Percentiles rank a stretch among this genome's conserved stretches.
Conservation (phyloP, 2,797 vertebrate species). For the Argentina silus region DNA sequence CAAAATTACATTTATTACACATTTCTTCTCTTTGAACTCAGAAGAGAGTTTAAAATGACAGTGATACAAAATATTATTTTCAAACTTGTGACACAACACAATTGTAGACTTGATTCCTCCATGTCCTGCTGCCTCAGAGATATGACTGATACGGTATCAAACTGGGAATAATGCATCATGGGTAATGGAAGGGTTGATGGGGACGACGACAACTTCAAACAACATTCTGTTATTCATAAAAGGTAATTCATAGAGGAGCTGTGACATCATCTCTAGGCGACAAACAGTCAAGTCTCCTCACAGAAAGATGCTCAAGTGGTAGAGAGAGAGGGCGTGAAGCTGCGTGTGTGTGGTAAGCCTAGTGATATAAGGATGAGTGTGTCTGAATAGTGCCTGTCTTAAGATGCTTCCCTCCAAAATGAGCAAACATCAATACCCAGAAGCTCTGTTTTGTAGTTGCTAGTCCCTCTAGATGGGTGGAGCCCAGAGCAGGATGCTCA, state of each 20-base stretch:
- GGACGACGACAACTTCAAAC: background rate
- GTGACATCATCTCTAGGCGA: background rate
- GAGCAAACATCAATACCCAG: background rate
- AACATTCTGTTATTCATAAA: background rate
- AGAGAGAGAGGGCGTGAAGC: background rate
- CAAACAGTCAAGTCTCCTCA: background rate
- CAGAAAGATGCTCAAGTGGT: background rate
- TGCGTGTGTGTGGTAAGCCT: background rate
- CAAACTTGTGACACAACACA: background rate
- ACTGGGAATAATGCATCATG: too few species aligned
- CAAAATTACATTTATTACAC: conserved; percentile 19
- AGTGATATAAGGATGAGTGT: background rate
- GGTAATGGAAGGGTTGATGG: too few species aligned
- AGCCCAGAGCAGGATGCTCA: too few species aligned
- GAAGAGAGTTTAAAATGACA: background rate
- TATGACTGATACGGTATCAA: too few species aligned
- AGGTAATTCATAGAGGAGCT: background rate
- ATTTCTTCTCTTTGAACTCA: background rate
- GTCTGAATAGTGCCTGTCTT: background rate
- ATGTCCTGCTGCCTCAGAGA: too few species aligned
- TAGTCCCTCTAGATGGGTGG: background rate
- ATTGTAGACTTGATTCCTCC: background rate
- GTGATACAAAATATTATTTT: conserved; percentile 4
- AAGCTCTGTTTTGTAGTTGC: background rate
- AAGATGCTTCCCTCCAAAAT: background rate